A percentile compares a stretch with the other conserved stretches of the same genome.
Evolutionary conservation across 2,113 vertebrate genomes (phyloP).

Genomic region (Helogale parvula): DNA sequence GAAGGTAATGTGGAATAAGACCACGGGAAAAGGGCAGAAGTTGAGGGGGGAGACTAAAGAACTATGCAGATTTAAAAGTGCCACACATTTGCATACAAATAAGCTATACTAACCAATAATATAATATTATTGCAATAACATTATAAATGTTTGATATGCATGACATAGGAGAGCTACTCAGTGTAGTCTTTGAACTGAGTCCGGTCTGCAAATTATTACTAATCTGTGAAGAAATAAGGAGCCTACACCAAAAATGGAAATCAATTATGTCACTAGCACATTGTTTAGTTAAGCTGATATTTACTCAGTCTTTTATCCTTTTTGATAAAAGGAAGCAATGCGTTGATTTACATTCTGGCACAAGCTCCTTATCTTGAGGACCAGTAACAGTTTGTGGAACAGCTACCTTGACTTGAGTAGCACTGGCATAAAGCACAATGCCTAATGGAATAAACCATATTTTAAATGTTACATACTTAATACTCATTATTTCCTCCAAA

Average conservation of each 20-base stretch:
- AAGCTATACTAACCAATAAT: slow-evolving; percentile 19
- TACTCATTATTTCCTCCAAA: neutral
- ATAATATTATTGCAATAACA: slow-evolving; percentile 8
- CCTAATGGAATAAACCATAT: slow-evolving; percentile 4
- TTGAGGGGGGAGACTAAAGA: neutral
- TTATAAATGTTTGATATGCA: neutral
- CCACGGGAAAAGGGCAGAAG: neutral
- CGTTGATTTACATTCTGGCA: neutral
- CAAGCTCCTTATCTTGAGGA: neutral
- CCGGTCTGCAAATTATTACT: neutral
- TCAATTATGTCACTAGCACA: neutral
- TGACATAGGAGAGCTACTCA: slow-evolving; percentile 2
- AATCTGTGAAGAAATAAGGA: neutral
- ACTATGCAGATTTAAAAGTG: slow-evolving; percentile 48
- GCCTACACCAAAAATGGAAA: slow-evolving; percentile 1
- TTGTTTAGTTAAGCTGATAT: neutral
- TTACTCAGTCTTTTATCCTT: neutral
- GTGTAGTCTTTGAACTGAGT: neutral
- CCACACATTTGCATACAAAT: slow-evolving; percentile 3
- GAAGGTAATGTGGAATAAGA: slow-evolving; percentile 39
- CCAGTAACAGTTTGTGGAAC: neutral
- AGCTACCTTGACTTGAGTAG: neutral
- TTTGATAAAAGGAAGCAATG: neutral
- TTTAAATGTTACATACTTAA: slow-evolving; percentile 12
- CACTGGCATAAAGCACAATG: neutral